Evolutionary conservation across 2,888 invertebrate genomes (phyloP), one percentile per base, ranked within the genome.

Genomic region (Eupeodes luniger): DNA sequence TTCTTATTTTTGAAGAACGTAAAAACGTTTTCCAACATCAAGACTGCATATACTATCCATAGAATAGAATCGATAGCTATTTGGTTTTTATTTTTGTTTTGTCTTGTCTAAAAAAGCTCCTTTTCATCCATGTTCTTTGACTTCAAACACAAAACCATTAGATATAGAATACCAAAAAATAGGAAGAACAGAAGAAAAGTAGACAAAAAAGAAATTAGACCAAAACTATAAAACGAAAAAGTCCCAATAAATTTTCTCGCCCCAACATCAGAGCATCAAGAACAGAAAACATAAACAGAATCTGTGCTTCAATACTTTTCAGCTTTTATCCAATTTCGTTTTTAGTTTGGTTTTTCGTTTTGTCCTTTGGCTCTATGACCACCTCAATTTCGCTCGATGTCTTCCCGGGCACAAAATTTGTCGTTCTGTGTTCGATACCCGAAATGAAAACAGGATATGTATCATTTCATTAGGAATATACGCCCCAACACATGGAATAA

Each of bases 371-470:
- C 61, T 66, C 66, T 66, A 61, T 57, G 55, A 53, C 76, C 72
- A 72, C 61, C 64, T 76, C 53, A 61, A 72, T 44, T 51, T 53
- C 14, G 75, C 11, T 66, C 19, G 57, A 19, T 70, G 55, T 62
- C 72, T 74, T 69, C 78, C 62, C 70, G 72, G 67, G 40, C 66
- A 59, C 66, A 59, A 80, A 40, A 80, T 84, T 81, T 74, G 78
- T 85, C 77, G 64, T 47, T 44, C 16, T 51, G 53, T 57, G 78
- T 85, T 81, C 85, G 81, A 81, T 85, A 67, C 76, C 75, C 75
- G 74, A 78, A 85, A 85, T 75, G 85, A 78, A 88, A 88, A 81
- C 88, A 81, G 88, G 88, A 88, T 75, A 88, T 88, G 88, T 84
- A 85, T 88, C 88, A 88, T 88, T 88, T 88, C 88, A 88, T 88